These are phyloP conservation scores for Anas platyrhynchos DNA, from an alignment of 2,113 vertebrate species.

Conservation along the genomic window DNA sequence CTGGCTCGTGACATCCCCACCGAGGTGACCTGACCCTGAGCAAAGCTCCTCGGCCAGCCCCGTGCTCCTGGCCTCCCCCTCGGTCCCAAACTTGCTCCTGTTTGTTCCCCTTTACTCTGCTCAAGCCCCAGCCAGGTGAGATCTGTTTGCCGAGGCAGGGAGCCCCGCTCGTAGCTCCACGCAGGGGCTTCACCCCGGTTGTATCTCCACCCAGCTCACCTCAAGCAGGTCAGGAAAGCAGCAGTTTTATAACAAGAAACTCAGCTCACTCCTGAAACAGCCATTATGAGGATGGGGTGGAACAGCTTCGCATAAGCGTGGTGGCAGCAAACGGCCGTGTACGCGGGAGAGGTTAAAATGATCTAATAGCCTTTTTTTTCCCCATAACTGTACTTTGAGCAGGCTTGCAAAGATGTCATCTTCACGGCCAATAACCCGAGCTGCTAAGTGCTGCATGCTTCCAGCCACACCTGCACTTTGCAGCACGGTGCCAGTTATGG, in stretches of 20 bases:
- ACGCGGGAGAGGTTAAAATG: not conserved
- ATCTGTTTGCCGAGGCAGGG: not conserved
- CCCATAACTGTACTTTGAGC: not conserved
- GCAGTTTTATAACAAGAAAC: not conserved
- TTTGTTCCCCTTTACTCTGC: not conserved
- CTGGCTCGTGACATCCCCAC: not conserved
- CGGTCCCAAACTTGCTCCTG: not conserved
- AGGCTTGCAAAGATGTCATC: not conserved
- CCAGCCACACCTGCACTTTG: not conserved
- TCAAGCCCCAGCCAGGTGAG: not conserved
- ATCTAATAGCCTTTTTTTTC: not conserved
- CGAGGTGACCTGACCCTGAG: not conserved
- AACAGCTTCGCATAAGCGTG: not conserved
- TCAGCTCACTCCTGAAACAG: not conserved
- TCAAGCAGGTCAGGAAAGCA: not conserved
- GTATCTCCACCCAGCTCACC: not conserved
- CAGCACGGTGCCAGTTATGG: not conserved
- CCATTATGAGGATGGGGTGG: not conserved
- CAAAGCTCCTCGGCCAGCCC: accelerated
- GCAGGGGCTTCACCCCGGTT: not conserved
- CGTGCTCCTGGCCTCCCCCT: too few relatives aligned
- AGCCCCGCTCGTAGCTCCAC: not conserved
- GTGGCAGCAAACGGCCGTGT: not conserved
- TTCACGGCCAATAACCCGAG: not conserved
- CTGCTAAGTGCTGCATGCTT: not conserved